Evolutionary conservation across 1,140 invertebrate species (phyloP).

Genomic region (Drosophila athabasca): DNA sequence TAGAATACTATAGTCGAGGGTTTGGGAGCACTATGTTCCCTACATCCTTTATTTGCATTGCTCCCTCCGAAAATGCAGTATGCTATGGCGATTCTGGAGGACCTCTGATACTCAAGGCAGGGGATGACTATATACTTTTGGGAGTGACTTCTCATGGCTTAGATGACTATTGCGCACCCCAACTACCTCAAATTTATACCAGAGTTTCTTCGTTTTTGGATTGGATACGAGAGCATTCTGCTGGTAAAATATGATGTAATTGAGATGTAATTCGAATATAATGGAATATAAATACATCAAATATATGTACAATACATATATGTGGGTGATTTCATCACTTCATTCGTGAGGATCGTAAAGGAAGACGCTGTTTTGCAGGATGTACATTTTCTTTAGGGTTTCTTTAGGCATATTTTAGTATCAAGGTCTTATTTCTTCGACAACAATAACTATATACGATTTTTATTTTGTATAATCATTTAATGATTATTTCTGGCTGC

Average conservation of each 20-base stretch:
- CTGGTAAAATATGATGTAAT: background rate
- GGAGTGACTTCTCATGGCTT: background rate
- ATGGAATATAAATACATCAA: background rate
- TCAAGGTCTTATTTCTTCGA: too few species aligned
- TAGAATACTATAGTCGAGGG: too few species aligned
- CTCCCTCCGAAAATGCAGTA: background rate
- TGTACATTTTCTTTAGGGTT: too few species aligned
- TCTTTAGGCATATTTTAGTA: too few species aligned
- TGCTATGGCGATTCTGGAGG: conserved; percentile 6
- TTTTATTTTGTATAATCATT: too few species aligned
- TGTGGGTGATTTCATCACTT: too few species aligned
- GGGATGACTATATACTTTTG: background rate
- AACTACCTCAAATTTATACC: background rate
- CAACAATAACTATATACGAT: too few species aligned
- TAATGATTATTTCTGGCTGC: too few species aligned
- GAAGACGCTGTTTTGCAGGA: too few species aligned
- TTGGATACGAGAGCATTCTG: conserved; percentile 15
- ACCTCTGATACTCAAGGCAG: conserved; percentile 11
- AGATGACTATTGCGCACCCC: accelerated
- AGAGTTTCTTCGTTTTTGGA: conserved; percentile 8
- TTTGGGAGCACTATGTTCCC: too few species aligned
- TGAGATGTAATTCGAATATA: too few species aligned
- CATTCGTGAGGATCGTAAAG: too few species aligned
- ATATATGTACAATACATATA: background rate
- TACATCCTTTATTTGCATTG: background rate